These are phyloP conservation scores for Meles meles DNA, from an alignment of 2,113 vertebrate species.

Conservation along the genomic window DNA sequence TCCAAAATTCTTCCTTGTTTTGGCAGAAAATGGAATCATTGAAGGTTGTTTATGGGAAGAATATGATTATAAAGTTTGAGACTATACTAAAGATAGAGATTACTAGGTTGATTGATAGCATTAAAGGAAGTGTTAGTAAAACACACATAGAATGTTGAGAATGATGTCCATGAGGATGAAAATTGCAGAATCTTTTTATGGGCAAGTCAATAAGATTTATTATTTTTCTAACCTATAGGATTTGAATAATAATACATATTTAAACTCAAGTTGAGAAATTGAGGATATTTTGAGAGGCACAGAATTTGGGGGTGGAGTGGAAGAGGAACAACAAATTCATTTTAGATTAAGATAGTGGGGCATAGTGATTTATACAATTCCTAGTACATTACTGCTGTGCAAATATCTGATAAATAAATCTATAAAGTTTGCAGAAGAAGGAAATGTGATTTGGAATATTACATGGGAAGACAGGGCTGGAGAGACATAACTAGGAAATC, in stretches of 20 bases:
- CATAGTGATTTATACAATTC: not conserved
- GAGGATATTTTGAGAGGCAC: not conserved
- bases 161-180: not conserved
- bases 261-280: not conserved
- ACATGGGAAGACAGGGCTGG: not conserved
- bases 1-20: not conserved
- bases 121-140: not conserved
- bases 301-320: not conserved
- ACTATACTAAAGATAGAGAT: not conserved
- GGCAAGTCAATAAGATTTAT: not conserved
- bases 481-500: not conserved
- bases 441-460: not conserved
- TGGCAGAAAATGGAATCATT: not conserved
- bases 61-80: not conserved
- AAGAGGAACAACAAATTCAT: not conserved
- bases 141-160: not conserved
- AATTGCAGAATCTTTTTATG: not conserved
- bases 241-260: not conserved
- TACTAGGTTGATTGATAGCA: not conserved
- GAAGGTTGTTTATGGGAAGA: not conserved
- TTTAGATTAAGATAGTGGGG: not conserved
- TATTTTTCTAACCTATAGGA: not conserved
- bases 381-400: not conserved
- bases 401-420: not conserved
- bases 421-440: not conserved